Base-by-base conservation (phyloP, 1,140 invertebrate genomes). In the Lordiphosa collinella region DNA sequence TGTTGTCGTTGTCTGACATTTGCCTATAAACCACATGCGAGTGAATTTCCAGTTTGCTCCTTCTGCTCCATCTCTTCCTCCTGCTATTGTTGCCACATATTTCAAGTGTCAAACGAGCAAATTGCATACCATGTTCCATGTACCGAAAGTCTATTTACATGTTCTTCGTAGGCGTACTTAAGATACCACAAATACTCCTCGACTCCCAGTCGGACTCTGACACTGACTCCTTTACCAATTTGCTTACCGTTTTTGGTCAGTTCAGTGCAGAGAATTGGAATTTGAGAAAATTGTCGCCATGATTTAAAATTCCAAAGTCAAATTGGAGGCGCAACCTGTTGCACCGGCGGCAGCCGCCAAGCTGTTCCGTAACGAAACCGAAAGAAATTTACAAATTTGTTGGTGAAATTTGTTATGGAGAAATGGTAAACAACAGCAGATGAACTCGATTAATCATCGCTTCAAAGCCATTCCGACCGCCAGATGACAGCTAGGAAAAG, bases 21-120 rank as follows among this genome's bases (percentile, higher is more conserved):
- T 82, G 60, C 60, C 75, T 75, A 80, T 80, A 82, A 71, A 74
- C 49, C 70, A 52, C 56, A 37, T 56, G 44, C 34, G 35, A 61
- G 22, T 25, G 59, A 60, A 61, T 50, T 61, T 61, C 55, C 47
- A 46, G 57, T 63, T 64, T 37, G 6, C 12, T 14, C 14, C 47
- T 36, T 32, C 10, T 29, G 11, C 47, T 36, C 12, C 58, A 31
- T 36, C 63, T 60, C 63, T 60, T 57, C 40, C 49, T 48, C 31
- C 16, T 38, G 11, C 59, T 63, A 73, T 84, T 84, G 72, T 84
- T 84, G 79, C 68, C 75, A 86, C 84, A 87, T 87, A 85, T 87
- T 87, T 87, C 69, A 85, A 87, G 84, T 87, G 85, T 87, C 85
- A 87, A 87, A 87, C 84, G 78, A 87, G 85, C 85, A 87, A 87